These are phyloP conservation scores for Ditula angustiorana DNA, from an alignment of 2,888 invertebrate species.

Conservation along the genomic window DNA sequence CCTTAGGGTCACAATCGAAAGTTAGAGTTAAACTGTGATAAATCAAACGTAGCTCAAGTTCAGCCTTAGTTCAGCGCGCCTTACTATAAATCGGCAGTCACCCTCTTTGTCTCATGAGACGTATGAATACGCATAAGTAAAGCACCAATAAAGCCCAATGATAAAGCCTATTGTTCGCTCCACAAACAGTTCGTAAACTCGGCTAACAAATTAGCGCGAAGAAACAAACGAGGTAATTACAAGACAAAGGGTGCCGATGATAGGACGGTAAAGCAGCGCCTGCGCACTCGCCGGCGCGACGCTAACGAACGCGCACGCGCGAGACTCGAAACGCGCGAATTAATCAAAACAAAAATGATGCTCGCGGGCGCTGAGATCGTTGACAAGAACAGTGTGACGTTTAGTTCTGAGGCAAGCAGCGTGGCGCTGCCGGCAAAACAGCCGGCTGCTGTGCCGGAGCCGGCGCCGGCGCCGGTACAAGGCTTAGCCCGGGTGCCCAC, in stretches of 20 bases:
- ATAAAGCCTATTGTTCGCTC: slow-evolving; percentile 27
- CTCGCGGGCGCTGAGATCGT: slow-evolving; percentile 79
- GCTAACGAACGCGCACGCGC: slow-evolving; percentile 62
- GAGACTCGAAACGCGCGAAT: slow-evolving; percentile 33
- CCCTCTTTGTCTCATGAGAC: slow-evolving; percentile 17
- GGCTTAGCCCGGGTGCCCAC: slow-evolving; percentile 61
- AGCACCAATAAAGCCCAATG: slow-evolving; percentile 26
- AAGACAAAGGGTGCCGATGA: slow-evolving; percentile 62
- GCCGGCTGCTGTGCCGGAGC: background rate
- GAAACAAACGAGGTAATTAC: slow-evolving; percentile 26
- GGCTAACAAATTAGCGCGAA: slow-evolving; percentile 27
- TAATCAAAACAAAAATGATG: slow-evolving; percentile 65
- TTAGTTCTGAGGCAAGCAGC: slow-evolving; percentile 46
- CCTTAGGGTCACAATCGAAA: background rate
- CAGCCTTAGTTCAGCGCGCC: background rate
- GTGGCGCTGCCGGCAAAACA: slow-evolving; percentile 38
- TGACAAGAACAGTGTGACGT: slow-evolving; percentile 68
- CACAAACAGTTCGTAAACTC: slow-evolving; percentile 19
- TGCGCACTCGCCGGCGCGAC: slow-evolving; percentile 68
- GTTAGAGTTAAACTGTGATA: background rate
- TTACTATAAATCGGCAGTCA: background rate
- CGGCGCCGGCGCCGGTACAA: slow-evolving; percentile 27
- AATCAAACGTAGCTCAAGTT: background rate
- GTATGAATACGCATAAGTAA: slow-evolving; percentile 1
- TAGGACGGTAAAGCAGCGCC: slow-evolving; percentile 58